Conservation (phyloP, 1,140 invertebrate genomes). For the Brachionus manjavacas region DNA sequence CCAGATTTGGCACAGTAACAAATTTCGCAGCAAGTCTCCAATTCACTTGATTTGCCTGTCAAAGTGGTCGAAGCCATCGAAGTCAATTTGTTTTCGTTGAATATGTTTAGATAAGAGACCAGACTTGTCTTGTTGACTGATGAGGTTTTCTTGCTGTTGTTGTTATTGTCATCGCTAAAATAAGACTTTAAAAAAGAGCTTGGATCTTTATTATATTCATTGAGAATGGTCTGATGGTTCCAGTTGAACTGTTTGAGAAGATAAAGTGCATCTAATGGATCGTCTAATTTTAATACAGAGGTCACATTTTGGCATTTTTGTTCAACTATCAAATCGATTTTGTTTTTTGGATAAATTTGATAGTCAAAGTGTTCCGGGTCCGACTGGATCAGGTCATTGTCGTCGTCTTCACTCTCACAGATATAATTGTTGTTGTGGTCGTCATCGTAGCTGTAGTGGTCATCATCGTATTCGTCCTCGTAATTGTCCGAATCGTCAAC, state of each 20-base stretch:
- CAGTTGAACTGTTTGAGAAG: slow-evolving; percentile 6
- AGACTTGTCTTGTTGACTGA: not conserved
- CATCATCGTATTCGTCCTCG: not conserved
- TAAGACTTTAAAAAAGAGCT: not conserved
- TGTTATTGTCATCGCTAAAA: slow-evolving; percentile 24
- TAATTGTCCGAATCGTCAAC: not conserved
- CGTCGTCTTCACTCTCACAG: slow-evolving; percentile 32
- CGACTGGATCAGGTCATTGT: not conserved
- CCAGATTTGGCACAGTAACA: not conserved
- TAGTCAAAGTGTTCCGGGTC: slow-evolving; percentile 20
- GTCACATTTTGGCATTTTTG: slow-evolving; percentile 17
- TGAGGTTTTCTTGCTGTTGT: slow-evolving; percentile 6
- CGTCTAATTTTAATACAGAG: not conserved
- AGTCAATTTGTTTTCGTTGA: not conserved
- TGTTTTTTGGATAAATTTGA: not conserved
- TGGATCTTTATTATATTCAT: not conserved
- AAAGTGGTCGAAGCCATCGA: not conserved
- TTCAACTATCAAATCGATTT: slow-evolving; percentile 2
- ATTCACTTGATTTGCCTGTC: not conserved
- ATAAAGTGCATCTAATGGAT: not conserved
- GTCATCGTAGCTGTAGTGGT: slow-evolving; percentile 2
- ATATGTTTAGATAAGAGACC: not conserved
- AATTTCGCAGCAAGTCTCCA: not conserved
- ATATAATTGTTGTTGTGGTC: slow-evolving; percentile 36
- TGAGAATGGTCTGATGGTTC: not conserved